Base-by-base conservation (phyloP, 2,797 vertebrate genomes). In the Graptemys geographica region DNA sequence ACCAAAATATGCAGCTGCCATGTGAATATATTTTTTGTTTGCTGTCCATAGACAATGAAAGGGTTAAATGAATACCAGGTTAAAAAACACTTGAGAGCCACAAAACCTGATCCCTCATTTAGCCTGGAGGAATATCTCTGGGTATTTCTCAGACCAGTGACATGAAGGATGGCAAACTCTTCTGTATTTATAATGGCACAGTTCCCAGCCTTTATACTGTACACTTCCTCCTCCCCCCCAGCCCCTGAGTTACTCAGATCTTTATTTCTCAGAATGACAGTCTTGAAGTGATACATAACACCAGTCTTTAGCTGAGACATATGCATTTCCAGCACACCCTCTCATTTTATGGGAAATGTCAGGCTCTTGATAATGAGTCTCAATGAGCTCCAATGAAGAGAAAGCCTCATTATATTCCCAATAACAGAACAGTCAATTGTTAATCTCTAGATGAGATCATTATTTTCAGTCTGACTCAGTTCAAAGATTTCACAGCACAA, bases 141-240 rank as follows among this genome's bases (percentile, higher is more conserved):
- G 13, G 91, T 90, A 95, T 79, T 90, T 88, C 95, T 85, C 86
- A 92, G 90, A 88, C 47, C 95, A 92, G 74, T 10, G 85, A 57
- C 90, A 33, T 89, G 94, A 94, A 84, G 91, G 80, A 96, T 91
- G 85, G 79, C 90, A 96, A 97, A 97, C 86, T 90, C 89, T 96
- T 95, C 79, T 92, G 31, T 79, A 90, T 96, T 88, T 96, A 74
- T 27, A 53, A 23, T 97, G 92, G 92, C 89, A 56, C 49, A 5
- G 44, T 84, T 94, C 95, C 95, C 88, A 96, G 84, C 55, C 89
- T 93, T 96, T 94, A 92, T 83, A 84, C 31, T 93, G 87, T 92
- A 92, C 96, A 84, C 52, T 97, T 96, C 81, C 86, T 94, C 79
- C 28, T 91, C 86, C 86, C 93, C 41, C 69, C n/a, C 85, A 92